A percentile compares a stretch with the other conserved stretches of the same genome.
These are phyloP conservation scores for Tipula confusa DNA, from an alignment of 2,888 invertebrate genomes.

Conservation along the genomic window DNA sequence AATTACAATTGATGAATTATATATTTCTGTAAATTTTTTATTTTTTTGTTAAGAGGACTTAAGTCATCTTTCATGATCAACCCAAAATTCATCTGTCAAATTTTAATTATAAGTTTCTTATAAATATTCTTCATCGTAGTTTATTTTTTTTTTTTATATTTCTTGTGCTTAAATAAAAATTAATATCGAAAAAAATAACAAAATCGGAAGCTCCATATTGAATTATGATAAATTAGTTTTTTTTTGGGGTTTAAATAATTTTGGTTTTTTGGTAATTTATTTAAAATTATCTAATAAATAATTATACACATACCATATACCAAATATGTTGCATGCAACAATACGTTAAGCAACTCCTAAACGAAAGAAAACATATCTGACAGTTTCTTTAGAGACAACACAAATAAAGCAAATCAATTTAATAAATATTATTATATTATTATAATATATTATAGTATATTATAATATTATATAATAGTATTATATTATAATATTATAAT, in stretches of 20 bases:
- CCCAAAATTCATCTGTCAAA: conserved; percentile 20
- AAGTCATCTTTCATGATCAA: conserved; percentile 25
- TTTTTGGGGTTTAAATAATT: not conserved
- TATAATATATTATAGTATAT: too few species aligned
- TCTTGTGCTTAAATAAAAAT: not conserved
- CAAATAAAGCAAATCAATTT: too few species aligned
- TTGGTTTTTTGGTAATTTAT: not conserved
- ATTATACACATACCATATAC: not conserved
- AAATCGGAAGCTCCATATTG: conserved; percentile 25
- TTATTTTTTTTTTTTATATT: not conserved
- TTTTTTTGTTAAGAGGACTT: not conserved
- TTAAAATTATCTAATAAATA: not conserved
- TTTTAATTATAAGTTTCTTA: conserved; percentile 12
- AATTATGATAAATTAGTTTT: conserved; percentile 25
- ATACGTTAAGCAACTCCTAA: too few species aligned
- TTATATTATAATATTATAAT: too few species aligned
- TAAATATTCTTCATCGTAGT: conserved; percentile 8
- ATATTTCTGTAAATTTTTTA: not conserved
- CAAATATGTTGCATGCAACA: not conserved
- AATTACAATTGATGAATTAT: conserved; percentile 25
- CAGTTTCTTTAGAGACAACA: too few species aligned
- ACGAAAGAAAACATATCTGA: too few species aligned
- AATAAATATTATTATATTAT: too few species aligned
- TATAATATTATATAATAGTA: too few species aligned
- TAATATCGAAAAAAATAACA: not conserved